Base-by-base conservation (phyloP, 2,113 vertebrate genomes). In the Seriola quinqueradiata region DNA sequence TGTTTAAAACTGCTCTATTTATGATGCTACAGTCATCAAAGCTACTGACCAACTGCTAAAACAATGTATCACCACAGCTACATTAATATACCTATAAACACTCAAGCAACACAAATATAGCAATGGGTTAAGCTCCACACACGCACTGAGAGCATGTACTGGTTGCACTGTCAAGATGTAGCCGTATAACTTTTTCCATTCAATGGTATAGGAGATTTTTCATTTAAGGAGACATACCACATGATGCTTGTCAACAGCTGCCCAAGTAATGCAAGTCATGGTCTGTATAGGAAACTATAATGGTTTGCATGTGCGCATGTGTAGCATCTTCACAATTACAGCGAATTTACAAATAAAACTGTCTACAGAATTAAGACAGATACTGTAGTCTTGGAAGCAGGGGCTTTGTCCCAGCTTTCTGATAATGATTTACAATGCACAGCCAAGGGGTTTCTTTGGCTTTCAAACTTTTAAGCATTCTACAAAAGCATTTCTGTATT, bases 101-200 rank as follows among this genome's bases (percentile, higher is more conserved):
- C 34, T 52, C 25, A 12, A 44, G 61, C 17, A 38, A 19, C 50
- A 57, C 75, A 82, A 81, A 89, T 77, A 77, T 84, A 75, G 72
- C 81, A 58, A 66, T 38, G 9, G 38, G 10, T 70, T 70, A 16
- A 63, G 48, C 67, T 57, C 64, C 25, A 40, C 48, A 83, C 38
- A 19, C 7, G 1, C 21, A 40, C 6, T 52, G 61, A 75, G 50
- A 80, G 61, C 72, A 87, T 28, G 48, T 67, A 25, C 28, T 70
- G 57, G 46, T 72, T 42, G 64, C 69, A 61, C 28, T 66, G 60
- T 78, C 72, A 59, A 70, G 42, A 68, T 60, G 44, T 3, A 77
- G 14, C 57, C 2, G 8, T 2, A 69, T 65, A 42, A n/a, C 10
- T 61, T 36, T 83, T 82, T 70, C 68, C 61, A 75, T 65, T 28